Base-by-base conservation (phyloP, 2,888 invertebrate species). In the Micoletzkya japonica region DNA sequence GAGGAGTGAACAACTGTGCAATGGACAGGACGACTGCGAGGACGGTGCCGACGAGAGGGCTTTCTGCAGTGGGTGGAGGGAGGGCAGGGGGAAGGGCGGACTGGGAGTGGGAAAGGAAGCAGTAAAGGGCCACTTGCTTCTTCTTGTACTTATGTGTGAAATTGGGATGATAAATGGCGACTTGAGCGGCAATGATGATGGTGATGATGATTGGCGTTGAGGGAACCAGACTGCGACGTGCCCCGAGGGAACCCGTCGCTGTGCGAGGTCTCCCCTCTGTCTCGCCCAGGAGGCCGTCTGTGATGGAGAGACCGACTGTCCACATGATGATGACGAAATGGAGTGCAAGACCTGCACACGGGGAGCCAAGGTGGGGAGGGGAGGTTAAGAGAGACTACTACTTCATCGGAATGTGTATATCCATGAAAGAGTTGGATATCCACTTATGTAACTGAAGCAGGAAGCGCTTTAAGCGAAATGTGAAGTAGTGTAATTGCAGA, bases 1-100 rank as follows among this genome's bases (percentile, higher is more conserved):
- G 24, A 28, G 57, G 14, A 39, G 30, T 14, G 44, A 39, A 7
- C 57, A 68, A 7, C 57, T 68, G 20, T 82, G 82, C 68, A 79
- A 82, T 70, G 82, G 82, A 17, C 32, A 73, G 56, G 57, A 57
- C 6, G 77, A 82, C 64, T 82, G 82, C 66, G 63, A 63, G 3
- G 79, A 81, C 64, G 74, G 73, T 26, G 73, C 74, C 17, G 82
- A 82, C 60, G 82, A 81, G 59, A 14, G 20, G 7, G 1, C 32
- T 4, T 68, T 58, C 68, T 68, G 68, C 58, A 28, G 68, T 68
- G 32, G 58, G 68, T 68, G 7, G 14, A 20, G 44, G 44, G 44
- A 32, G 28, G 28, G 49, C 3, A 49, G 30, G 49, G 39, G 24
- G 60, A 17, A 14, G 60, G n/a, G 36, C 17, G 32, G 30, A 61